A percentile compares a stretch with the other conserved stretches of the same genome.
phyloP scores from a whole-genome alignment of 2,888 invertebrate species.

The Strigamia maritima region DNA sequence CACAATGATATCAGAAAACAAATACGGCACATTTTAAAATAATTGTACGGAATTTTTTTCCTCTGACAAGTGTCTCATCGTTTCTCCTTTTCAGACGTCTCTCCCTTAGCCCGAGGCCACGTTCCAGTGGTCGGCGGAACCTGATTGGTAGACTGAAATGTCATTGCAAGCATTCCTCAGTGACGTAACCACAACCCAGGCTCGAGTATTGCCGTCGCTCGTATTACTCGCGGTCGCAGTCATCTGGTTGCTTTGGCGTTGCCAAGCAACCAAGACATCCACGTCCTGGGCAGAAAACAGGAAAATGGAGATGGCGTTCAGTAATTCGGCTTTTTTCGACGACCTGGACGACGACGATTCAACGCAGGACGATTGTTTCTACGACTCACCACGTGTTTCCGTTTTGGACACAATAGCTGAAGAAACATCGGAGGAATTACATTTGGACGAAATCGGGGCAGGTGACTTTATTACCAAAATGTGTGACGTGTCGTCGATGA shows the following conservation, averaged over 20 bases:
- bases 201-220: background rate
- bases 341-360: background rate
- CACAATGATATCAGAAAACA: background rate
- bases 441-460: background rate
- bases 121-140: background rate
- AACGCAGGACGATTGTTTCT: background rate
- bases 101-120: background rate
- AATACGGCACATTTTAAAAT: background rate
- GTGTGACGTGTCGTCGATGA: background rate
- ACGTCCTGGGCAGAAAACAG: background rate
- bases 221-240: background rate
- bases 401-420: background rate
- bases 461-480: background rate
- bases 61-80: background rate
- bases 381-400: background rate
- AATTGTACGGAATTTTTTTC: background rate
- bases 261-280: background rate
- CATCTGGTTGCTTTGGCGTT: conserved; percentile 19
- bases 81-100: background rate
- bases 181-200: background rate
- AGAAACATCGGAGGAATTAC: background rate
- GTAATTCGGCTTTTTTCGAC: background rate
- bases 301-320: background rate
- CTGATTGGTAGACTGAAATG: conserved; percentile 7
- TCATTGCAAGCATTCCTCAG: conserved; percentile 7